Evolutionary conservation across 2,113 vertebrate genomes (phyloP), one percentile per base, ranked within the genome.

Genomic region (Maccullochella peelii): DNA sequence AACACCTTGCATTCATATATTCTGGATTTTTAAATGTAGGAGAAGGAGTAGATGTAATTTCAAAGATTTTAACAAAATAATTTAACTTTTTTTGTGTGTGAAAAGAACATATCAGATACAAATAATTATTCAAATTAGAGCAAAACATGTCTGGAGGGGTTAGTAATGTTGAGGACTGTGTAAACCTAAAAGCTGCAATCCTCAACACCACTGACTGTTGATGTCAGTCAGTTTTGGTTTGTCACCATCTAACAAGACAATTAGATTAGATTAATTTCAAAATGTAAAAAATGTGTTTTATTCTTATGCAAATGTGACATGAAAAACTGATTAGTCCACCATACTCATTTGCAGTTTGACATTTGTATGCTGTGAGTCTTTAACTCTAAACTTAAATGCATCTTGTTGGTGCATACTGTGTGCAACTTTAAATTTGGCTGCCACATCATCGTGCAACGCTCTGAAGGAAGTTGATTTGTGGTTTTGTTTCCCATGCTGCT

Each of bases 401-500:
- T 73, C 38, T 67, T 54, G 33, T 27, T 47, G 42, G 50, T n/a
- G 21, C 4, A 23, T 47, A 25, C n/a, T 62, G 62, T 63, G 59
- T 88, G 79, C 58, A 73, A 10, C 49, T 55, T 63, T 20, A 25
- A 20, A 12, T 54, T 38, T 54, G 15, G 4, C 58, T 79, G 52
- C 25, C 74, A 77, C 66, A 67, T 82, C 20, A 40, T 8, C 1
- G 15, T 91, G 89, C 83, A 85, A 42, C 75, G 70, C 54, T 77
- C 63, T 81, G 44, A 83, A 90, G 86, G 87, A 88, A 92, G 81
- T 91, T 11, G 14, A 68, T 72, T 80, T 80, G 87, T 73, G 79
- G 79, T 87, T 92, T 79, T 72, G 62, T 85, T 91, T 92, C 84
- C 59, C 82, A 89, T 90, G 76, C 36, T 84, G 83, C 91, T 89